Evolutionary conservation across 1,140 invertebrate species (phyloP).

Genomic region (Drosophila albomicans): DNA sequence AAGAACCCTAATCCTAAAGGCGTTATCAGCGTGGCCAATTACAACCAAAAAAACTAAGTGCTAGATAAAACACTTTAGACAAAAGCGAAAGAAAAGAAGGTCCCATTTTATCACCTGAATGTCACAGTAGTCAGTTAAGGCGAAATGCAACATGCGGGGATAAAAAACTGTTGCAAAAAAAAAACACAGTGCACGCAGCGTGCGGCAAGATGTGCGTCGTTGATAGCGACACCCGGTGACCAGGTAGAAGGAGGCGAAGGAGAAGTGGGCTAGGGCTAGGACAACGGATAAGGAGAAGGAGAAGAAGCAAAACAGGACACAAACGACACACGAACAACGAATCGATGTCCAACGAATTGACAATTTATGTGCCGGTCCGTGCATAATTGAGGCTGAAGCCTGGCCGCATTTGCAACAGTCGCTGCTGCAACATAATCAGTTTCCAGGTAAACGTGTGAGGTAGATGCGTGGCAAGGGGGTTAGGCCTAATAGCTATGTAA

Average conservation of each 20-base stretch:
- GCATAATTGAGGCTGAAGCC: slow-evolving; percentile 73
- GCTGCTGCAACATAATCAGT: slow-evolving; percentile 53
- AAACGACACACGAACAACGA: background rate
- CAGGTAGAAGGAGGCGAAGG: slow-evolving; percentile 27
- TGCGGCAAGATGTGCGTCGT: slow-evolving; percentile 32
- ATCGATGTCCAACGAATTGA: slow-evolving; percentile 64
- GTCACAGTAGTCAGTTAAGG: slow-evolving; percentile 29
- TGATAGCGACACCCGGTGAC: slow-evolving; percentile 11
- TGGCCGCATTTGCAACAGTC: slow-evolving; percentile 41
- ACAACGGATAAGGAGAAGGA: slow-evolving; percentile 1
- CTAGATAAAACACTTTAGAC: slow-evolving; percentile 74
- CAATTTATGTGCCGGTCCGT: slow-evolving; percentile 73
- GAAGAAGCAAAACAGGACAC: background rate
- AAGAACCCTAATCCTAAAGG: slow-evolving; percentile 15
- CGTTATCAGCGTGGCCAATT: slow-evolving; percentile 75
- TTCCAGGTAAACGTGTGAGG: slow-evolving; percentile 58
- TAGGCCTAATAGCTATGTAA: slow-evolving; percentile 74
- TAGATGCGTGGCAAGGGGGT: background rate
- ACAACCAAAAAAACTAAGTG: slow-evolving; percentile 67
- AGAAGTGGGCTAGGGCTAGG: background rate
- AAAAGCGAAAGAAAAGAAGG: slow-evolving; percentile 22
- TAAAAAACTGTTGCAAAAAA: slow-evolving; percentile 54
- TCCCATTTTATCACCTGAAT: slow-evolving; percentile 37
- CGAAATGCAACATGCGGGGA: slow-evolving; percentile 1
- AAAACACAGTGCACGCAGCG: slow-evolving; percentile 49